phyloP scores from a whole-genome alignment of 2,888 invertebrate genomes.

The Agriopis aurantiaria region DNA sequence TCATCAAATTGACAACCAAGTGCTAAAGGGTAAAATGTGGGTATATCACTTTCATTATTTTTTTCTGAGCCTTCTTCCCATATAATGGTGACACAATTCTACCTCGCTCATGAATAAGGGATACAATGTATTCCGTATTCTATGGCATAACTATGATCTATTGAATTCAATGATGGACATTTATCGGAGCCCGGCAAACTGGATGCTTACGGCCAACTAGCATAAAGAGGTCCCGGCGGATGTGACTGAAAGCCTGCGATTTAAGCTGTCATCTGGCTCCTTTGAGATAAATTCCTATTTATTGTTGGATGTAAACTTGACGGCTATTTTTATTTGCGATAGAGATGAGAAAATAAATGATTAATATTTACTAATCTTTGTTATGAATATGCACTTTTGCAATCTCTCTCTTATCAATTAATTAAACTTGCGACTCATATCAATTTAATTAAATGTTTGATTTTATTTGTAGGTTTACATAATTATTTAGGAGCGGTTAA shows the following conservation, averaged over 20 bases:
- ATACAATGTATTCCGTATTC: slow-evolving; percentile 25
- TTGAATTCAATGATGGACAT: slow-evolving; percentile 42
- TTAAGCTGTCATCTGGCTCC: slow-evolving; percentile 51
- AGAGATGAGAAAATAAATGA: background rate
- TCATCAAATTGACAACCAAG: too few species aligned
- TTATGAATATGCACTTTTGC: too few species aligned
- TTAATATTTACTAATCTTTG: too few species aligned
- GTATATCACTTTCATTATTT: background rate
- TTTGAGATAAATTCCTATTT: slow-evolving; percentile 59
- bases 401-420: too few species aligned
- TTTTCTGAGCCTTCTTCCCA: background rate
- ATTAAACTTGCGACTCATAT: too few species aligned
- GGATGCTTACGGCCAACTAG: slow-evolving; percentile 41
- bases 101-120: slow-evolving; percentile 37
- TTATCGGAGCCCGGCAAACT: slow-evolving; percentile 45
- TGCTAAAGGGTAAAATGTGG: background rate
- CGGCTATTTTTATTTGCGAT: slow-evolving; percentile 46
- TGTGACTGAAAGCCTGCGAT: slow-evolving; percentile 59
- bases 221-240: slow-evolving; percentile 44
- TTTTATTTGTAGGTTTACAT: too few species aligned
- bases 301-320: slow-evolving; percentile 60
- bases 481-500: too few species aligned
- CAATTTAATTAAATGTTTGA: too few species aligned
- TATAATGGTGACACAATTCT: slow-evolving; percentile 1
- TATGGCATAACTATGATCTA: slow-evolving; percentile 28